Percentiles rank a stretch among this genome's conserved stretches.
Conservation (phyloP, 2,888 invertebrate species). For the Cephus pygmeus region DNA sequence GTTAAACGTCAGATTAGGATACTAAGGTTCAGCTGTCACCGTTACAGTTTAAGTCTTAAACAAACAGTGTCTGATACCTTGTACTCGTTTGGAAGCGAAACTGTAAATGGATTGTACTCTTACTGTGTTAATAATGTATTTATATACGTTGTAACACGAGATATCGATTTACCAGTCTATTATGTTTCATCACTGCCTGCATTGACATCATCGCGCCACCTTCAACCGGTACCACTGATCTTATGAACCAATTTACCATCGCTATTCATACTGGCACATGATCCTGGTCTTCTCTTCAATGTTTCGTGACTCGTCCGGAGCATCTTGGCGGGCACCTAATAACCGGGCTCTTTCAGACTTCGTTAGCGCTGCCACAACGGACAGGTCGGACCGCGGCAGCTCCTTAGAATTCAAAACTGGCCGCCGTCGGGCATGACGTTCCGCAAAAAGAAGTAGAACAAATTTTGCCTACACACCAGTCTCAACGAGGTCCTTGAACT, state of each 20-base stretch:
- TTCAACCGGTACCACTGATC: background rate
- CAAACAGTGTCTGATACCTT: background rate
- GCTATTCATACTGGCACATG: background rate
- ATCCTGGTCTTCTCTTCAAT: background rate
- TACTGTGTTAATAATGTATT: background rate
- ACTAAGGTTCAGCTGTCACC: background rate
- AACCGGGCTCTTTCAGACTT: constrained; percentile 49
- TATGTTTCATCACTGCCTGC: background rate
- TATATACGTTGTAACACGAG: background rate
- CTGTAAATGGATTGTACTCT: background rate
- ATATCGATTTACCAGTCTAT: background rate
- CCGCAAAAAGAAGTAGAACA: background rate
- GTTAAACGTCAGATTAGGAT: background rate
- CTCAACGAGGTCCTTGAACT: background rate
- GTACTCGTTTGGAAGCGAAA: background rate
- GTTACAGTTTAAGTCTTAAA: background rate
- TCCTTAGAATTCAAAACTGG: background rate
- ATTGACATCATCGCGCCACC: background rate
- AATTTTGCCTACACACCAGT: background rate
- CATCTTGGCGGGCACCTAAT: constrained; percentile 24
- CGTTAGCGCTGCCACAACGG: constrained; percentile 36
- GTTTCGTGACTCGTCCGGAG: background rate
- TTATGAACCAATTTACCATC: background rate
- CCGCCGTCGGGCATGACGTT: background rate
- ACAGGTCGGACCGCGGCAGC: constrained; percentile 14